Evolutionary conservation across 2,888 invertebrate genomes (phyloP), one percentile per base, ranked within the genome.

Genomic region (Habrosyne pyritoides): DNA sequence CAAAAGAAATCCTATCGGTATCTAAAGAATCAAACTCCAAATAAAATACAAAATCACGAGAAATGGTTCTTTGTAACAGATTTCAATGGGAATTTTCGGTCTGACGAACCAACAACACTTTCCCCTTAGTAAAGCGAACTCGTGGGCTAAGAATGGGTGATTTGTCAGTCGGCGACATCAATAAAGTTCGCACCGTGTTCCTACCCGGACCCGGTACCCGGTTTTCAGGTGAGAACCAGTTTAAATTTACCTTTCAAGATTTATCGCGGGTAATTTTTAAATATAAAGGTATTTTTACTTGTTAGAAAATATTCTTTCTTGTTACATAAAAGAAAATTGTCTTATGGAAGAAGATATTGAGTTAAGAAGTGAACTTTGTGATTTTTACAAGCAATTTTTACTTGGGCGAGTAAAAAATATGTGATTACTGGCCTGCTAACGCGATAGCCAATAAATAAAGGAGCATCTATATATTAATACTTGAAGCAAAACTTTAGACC

Each of bases 121-220:
- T 42, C 18, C 18, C 42, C 42, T 42, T 42, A 42, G 42, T 42
- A 18, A 42, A 42, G 18, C 42, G 42, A 33, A 33, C 33, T 33
- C 18, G 8, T n/a, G 42, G 42, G 6, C n/a, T 33, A 8, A 18
- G 42, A 42, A 42, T 42, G 14, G 42, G 42, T 42, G 42, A 42
- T 42, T 42, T 42, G 42, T 42, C 42, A 42, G 42, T 42, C 18
- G 18, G 42, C 18, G 42, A 42, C 42, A 42, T 42, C 42, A 42
- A 42, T 42, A 42, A 42, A 14, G 42, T n/a, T n/a, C 33, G 42
- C n/a, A 8, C 14, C 14, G 42, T 14, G 42, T 42, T 18, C 18
- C 2, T 2, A 42, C 42, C 42, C 18, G 14, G 42, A 14, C n/a
- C n/a, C n/a, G n/a, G n/a, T n/a, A n/a, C n/a, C n/a, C 42, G 42